These are phyloP conservation scores for Trichogramma dendrolimi DNA, from an alignment of 2,888 invertebrate species.

Conservation along the genomic window DNA sequence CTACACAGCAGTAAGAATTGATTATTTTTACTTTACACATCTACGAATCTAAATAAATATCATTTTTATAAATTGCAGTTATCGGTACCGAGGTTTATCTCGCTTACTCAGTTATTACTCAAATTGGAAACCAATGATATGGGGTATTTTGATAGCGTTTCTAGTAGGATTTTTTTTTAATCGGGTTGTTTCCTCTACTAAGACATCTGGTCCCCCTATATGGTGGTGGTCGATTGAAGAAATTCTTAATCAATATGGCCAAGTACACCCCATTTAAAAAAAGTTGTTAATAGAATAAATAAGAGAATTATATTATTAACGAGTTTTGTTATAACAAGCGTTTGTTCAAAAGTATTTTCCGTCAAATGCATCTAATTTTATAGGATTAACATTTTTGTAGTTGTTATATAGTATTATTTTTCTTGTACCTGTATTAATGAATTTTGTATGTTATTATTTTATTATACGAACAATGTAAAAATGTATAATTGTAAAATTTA, in stretches of 20 bases:
- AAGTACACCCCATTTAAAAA: constrained; percentile 25
- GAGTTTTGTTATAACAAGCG: no score
- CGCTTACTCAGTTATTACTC: constrained; percentile 25
- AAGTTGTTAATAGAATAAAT: background rate
- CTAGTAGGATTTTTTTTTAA: constrained; percentile 42
- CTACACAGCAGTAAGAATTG: constrained; percentile 12
- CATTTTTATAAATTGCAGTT: constrained; percentile 26
- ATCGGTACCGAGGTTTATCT: constrained; percentile 19
- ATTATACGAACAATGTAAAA: background rate
- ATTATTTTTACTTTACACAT: background rate
- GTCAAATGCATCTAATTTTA: constrained; percentile 11
- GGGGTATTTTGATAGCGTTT: constrained; percentile 39
- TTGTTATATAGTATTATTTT: constrained; percentile 21
- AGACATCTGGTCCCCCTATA: constrained; percentile 31
- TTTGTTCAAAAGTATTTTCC: constrained; percentile 25
- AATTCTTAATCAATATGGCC: constrained; percentile 34
- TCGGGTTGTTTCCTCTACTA: constrained; percentile 36
- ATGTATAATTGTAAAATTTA: constrained; percentile 7
- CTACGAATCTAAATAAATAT: background rate
- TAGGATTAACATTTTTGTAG: constrained; percentile 19
- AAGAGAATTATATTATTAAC: constrained; percentile 7
- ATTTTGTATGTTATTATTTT: constrained; percentile 17
- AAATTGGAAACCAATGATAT: constrained; percentile 37
- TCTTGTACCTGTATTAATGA: constrained; percentile 25
- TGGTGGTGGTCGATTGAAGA: constrained; percentile 44